Base-by-base conservation (phyloP, 2,113 vertebrate genomes). In the Menura novaehollandiae region DNA sequence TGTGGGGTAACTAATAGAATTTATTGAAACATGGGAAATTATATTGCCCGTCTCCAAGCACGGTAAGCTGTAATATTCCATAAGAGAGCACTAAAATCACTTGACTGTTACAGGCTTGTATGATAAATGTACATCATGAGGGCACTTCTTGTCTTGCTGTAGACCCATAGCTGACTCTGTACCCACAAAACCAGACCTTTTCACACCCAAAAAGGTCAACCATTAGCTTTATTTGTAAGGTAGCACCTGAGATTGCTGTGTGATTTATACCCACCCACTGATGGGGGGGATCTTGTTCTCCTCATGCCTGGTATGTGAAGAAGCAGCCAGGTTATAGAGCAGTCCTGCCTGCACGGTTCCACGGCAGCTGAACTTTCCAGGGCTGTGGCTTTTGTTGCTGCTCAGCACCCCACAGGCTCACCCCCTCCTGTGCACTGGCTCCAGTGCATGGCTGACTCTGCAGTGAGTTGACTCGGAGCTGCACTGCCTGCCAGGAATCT, bases 1-100 rank as follows among this genome's bases (percentile, higher is more conserved):
- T 88, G 35, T 88, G 44, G 33, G 30, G 19, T 60, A 88, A 56
- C 77, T 84, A 91, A 75, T 52, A 67, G 66, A 80, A 64, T 96
- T 85, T 78, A 87, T 4, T 9, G 76, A 81, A 92, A 80, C 33
- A 62, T 77, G 44, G 9, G 59, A 73, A 85, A 64, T 63, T 58
- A 27, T 66, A 69, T 47, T 66, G 46, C 35, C 15, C 41, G 30
- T 79, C 94, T 76, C 32, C 30, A 74, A 67, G 68, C 24, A 52
- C 35, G 52, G 24, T 39, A 74, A 77, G 27, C 15, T 84, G 68
- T 71, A 69, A 64, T 75, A 47, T 20, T 74, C 33, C 15, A 1
- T 85, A 43, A 63, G 26, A 87, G 23, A 77, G 46, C 32, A 64
- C 41, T 80, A 63, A 91, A 85, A 93, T 85, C 19, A 63, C 33